Evolutionary conservation across 2,888 invertebrate genomes (phyloP), one percentile per base, ranked within the genome.

Genomic region (Carpatolechia fugitivella): DNA sequence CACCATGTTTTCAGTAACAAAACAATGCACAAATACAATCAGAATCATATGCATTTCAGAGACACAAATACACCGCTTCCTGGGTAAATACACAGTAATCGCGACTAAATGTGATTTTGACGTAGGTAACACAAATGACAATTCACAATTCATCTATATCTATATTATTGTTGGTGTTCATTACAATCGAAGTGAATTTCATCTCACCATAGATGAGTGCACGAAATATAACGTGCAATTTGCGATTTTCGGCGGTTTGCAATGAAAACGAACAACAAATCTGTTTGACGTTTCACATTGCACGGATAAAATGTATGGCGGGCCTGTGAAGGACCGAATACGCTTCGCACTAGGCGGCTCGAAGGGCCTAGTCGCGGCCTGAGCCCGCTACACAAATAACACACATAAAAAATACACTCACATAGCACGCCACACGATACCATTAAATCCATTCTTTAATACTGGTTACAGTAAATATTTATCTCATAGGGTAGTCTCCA

Each of bases 401-500:
- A 55, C 56, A 62, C 57, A 52, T 60, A 13, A 50, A 62, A 68
- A 68, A 67, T 61, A 57, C 72, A 82, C 78, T 81, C 72, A 73
- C 78, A 61, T 65, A 74, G 57, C 55, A 68, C 57, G 64, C 61
- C 56, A 52, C 29, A 40, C 20, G 33, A 66, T 62, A 62, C 60
- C 61, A 63, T 64, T 62, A 72, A 65, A 63, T 69, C 82, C 88
- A 91, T 91, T 90, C 65, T 73, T 52, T 62, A 69, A 57, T 69
- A 69, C 55, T 62, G 62, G 74, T 87, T 85, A 85, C 88, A 89
- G 91, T 92, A 90, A 92, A 90, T 91, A 91, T 91, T 92, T 92
- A 92, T 91, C 90, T 87, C 90, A 85, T 86, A 86, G 85, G 85
- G 89, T 86, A 91, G 90, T 91, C 24, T 38, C 38, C 38, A 38